Percentiles rank a stretch among this genome's conserved stretches.
These are phyloP conservation scores for Liasis olivaceus DNA, from an alignment of 2,797 vertebrate species.

Conservation along the genomic window DNA sequence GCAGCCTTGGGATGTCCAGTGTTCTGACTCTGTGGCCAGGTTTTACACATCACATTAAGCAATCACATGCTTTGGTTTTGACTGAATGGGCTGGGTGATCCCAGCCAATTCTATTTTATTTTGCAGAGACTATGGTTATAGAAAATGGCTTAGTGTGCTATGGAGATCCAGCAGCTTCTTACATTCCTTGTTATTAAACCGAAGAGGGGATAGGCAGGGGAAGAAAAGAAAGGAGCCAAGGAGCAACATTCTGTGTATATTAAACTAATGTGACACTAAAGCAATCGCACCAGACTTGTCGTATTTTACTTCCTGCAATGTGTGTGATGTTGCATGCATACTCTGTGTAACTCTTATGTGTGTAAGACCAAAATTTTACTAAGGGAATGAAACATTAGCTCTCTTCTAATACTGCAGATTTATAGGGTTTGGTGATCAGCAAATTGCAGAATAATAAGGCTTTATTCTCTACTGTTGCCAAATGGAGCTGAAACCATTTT, in stretches of 20 bases:
- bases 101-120: neutral
- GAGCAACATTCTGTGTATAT: neutral
- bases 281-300: neutral
- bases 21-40: neutral
- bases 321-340: neutral
- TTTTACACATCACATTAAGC: neutral
- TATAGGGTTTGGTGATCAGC: slow-evolving; percentile 9
- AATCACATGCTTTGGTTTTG: neutral
- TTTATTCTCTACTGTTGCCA: neutral
- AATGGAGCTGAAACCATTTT: slow-evolving; percentile 23
- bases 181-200: neutral
- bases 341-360: neutral
- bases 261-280: neutral
- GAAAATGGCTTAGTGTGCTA: neutral
- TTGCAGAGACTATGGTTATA: neutral
- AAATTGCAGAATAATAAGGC: slow-evolving; percentile 10
- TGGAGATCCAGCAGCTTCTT: neutral
- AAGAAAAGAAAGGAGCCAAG: neutral
- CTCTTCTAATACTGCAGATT: neutral
- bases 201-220: neutral
- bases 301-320: neutral
- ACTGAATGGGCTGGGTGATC: neutral
- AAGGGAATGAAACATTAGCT: slow-evolving; percentile 2
- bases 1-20: neutral
- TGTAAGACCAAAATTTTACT: neutral